Evolutionary conservation across 2,113 vertebrate genomes (phyloP), one percentile per base, ranked within the genome.

Genomic region (Alethe castanea): DNA sequence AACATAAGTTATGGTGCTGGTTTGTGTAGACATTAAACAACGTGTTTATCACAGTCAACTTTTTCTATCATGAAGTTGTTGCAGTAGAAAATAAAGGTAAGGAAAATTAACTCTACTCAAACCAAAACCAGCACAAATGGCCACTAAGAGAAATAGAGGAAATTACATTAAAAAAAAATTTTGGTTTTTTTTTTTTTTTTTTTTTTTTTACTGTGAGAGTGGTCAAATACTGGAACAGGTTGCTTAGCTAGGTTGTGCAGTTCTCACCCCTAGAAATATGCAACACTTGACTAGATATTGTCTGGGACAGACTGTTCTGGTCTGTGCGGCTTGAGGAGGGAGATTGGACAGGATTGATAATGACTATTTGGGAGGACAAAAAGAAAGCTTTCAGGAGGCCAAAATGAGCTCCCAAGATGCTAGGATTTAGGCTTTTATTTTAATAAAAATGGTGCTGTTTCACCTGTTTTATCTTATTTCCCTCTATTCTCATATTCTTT

Each of bases 291-390:
- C 11, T 35, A 57, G 11, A 47, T 29, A 9, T 19, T 12, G 6
- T 54, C 35, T 62, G 25, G 28, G 14, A 6, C 47, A 54, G 82
- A 26, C 25, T 71, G 4, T 20, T 82, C 5, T 16, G 56, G 14
- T 5, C 4, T 3, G 48, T 1, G 2, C 6, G 74, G 25, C 9
- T 42, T 33, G 26, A 52, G 12, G 19, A 84, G 25, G 1, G 3
- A 28, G 9, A 29, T 44, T 35, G 25, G n/a, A 72, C n/a, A 91
- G 47, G 13, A 28, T 10, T 38, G 16, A 11, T 47, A 60, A 29
- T 22, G 5, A 42, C 3, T 66, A 42, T 54, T 5, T 54, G 20
- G 44, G 76, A 81, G 9, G 19, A 61, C 7, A 77, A 64, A 54
- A 1, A 26, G 11, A 14, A 86, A 54, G 2, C 3, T 72, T 81